Evolutionary conservation across 2,888 invertebrate genomes (phyloP), one percentile per base, ranked within the genome.

Genomic region (Cecidostiba fungosa): DNA sequence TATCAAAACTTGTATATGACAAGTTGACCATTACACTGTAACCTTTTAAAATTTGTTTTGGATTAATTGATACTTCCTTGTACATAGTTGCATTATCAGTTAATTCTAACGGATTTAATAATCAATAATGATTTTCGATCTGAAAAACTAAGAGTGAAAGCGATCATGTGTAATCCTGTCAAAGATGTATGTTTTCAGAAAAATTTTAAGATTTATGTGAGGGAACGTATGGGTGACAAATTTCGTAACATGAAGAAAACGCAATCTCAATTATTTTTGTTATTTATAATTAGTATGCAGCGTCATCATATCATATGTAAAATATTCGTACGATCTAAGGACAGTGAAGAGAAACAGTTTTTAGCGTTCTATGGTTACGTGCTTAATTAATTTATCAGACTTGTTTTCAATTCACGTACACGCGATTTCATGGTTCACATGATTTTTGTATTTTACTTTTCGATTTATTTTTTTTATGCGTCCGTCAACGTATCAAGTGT

Each of bases 51-150:
- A 90, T 89, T 91, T 91, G 90, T 91, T 92, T 90, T 91, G 90
- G 90, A 92, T 91, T 90, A 89, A 90, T 90, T 89, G 89, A 90
- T 91, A 89, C 89, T 74, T 82, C n/a, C 72, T 80, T 87, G 85
- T 85, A 90, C 87, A 87, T 92, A 90, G 91, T 90, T 85, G 91
- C 91, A 91, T 88, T 90, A 90, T 90, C 90, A 91, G 87, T 89
- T 90, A 89, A 90, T 88, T 91, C 89, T 91, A 92, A 92, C 89
- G 89, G n/a, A 90, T 89, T 87, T 91, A 91, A 90, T 90, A 89
- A 90, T 91, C 89, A 89, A 89, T 91, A 89, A 90, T 59, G n/a
- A 59, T 90, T 89, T 32, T 79, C 79, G 87, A 86, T 83, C 84
- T 84, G 80, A 86, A 29, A 59, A 83, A 85, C 59, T 59, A 73